Conservation (phyloP, 2,113 vertebrate genomes). For the Daphoenositta chrysoptera region DNA sequence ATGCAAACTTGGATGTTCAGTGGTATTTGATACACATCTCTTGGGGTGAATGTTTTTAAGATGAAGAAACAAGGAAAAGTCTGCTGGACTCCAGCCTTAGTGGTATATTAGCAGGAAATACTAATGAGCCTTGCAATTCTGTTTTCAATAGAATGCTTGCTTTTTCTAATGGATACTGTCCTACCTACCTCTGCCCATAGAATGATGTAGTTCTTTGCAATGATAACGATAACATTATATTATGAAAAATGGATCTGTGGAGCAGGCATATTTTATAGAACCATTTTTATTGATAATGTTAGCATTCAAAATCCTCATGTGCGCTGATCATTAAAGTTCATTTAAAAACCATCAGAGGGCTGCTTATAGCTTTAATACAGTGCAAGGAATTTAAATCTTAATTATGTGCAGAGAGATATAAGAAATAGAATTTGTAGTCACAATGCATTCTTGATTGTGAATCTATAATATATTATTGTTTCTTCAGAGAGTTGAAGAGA, state of each 20-base stretch:
- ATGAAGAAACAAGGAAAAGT: neutral
- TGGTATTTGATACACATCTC: neutral
- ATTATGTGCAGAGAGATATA: neutral
- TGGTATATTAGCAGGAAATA: neutral
- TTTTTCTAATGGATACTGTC: neutral
- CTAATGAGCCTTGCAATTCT: neutral
- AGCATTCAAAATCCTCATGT: neutral
- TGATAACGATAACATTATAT: neutral
- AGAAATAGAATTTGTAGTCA: neutral
- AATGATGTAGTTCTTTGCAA: neutral
- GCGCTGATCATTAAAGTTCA: neutral
- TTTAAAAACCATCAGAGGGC: neutral
- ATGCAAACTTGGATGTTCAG: neutral
- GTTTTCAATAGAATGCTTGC: neutral
- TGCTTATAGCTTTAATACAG: neutral
- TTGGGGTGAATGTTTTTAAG: neutral
- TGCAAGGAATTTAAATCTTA: constrained; percentile 32
- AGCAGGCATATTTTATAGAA: neutral
- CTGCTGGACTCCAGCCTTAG: neutral
- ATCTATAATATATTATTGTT: constrained; percentile 17
- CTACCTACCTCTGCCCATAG: neutral
- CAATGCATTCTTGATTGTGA: neutral
- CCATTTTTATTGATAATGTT: neutral
- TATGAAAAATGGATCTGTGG: neutral
- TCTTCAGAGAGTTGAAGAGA: neutral